phyloP scores from a whole-genome alignment of 2,888 invertebrate species.

The Dolichopus griseipennis region DNA sequence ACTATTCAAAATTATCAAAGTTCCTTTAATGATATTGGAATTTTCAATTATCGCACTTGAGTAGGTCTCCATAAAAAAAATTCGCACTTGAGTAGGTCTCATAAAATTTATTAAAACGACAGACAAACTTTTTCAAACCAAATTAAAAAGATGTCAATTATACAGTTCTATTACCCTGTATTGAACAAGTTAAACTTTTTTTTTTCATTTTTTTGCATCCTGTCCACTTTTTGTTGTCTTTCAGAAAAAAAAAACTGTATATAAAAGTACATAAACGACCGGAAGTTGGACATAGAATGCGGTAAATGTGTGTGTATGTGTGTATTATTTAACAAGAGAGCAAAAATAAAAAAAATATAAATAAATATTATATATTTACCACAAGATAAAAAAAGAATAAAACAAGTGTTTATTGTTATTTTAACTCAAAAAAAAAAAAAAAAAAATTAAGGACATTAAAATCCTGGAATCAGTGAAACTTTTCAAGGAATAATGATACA shows the following conservation, averaged over 20 bases:
- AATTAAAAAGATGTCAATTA: neutral
- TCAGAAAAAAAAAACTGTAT: too few species aligned
- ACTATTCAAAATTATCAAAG: too few species aligned
- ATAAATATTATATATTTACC: neutral
- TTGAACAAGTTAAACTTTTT: neutral
- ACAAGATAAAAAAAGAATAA: too few species aligned
- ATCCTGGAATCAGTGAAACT: neutral
- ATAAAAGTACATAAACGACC: neutral
- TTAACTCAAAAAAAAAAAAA: neutral
- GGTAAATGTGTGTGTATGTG: neutral
- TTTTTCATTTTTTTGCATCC: neutral
- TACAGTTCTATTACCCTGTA: too few species aligned
- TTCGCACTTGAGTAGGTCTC: too few species aligned
- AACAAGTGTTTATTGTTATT: neutral
- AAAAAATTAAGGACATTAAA: neutral
- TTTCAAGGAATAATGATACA: neutral
- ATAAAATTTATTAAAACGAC: too few species aligned
- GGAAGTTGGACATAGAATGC: neutral
- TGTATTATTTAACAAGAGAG: neutral
- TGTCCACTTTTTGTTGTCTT: too few species aligned
- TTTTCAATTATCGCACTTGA: too few species aligned
- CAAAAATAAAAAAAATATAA: neutral
- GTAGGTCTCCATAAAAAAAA: too few species aligned
- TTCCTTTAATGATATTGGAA: too few species aligned
- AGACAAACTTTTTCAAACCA: too few species aligned